phyloP scores from a whole-genome alignment of 2,113 vertebrate genomes.

The Typhlomys cinereus region DNA sequence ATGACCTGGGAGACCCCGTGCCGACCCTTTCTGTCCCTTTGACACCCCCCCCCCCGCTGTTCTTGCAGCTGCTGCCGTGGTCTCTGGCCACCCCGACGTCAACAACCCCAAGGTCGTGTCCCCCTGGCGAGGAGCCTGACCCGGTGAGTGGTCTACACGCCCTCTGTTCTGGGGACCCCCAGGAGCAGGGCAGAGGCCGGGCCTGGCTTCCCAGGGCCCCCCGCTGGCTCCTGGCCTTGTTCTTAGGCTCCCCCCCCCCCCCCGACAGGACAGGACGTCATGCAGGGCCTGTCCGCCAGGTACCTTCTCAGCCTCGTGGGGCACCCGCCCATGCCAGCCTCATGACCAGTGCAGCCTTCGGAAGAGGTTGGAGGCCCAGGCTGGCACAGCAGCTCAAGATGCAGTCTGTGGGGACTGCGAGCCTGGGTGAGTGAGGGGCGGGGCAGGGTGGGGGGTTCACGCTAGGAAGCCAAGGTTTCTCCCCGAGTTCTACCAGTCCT shows the following conservation, averaged over 20 bases:
- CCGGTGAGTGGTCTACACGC: conserved; percentile 84
- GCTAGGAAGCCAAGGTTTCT: not conserved
- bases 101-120: conserved; percentile 80
- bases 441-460: not conserved
- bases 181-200: not conserved
- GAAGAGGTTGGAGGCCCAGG: conserved; percentile 79
- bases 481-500: not conserved
- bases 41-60: conserved; percentile 75
- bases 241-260: conserved; percentile 12
- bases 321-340: conserved; percentile 82
- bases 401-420: conserved; percentile 90
- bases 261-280: conserved; percentile 51
- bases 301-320: conserved; percentile 88
- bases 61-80: conserved; percentile 76
- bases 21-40: not conserved
- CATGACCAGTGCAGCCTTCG: conserved; percentile 85
- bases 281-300: conserved; percentile 88
- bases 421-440: conserved; percentile 85
- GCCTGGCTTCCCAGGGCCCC: not conserved
- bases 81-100: conserved; percentile 74
- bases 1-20: not conserved
- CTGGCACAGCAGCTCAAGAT: conserved; percentile 83
- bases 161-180: not conserved
- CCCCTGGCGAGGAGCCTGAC: conserved; percentile 89
- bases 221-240: not conserved